These are phyloP conservation scores for Triplophysa tibetana DNA, from an alignment of 2,113 vertebrate genomes.

Conservation along the genomic window DNA sequence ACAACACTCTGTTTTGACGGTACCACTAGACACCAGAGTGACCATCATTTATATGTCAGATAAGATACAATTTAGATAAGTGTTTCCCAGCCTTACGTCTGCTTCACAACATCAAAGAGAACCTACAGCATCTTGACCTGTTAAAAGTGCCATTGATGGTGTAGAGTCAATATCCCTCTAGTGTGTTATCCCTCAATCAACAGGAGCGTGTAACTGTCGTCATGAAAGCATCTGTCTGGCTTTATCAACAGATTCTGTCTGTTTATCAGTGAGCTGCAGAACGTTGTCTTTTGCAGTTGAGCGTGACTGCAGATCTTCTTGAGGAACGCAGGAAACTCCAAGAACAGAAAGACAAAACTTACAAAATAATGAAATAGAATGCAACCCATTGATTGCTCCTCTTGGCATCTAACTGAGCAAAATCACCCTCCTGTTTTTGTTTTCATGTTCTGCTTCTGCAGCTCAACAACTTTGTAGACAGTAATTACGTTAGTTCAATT, in stretches of 20 bases:
- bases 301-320: conserved; percentile 36
- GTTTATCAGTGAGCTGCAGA: conserved; percentile 47
- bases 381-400: conserved; percentile 25
- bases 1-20: background rate
- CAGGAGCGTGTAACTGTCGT: conserved; percentile 22
- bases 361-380: background rate
- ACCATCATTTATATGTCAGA: background rate
- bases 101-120: conserved; percentile 12
- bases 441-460: conserved; percentile 38
- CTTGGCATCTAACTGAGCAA: conserved; percentile 45
- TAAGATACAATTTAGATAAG: background rate
- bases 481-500: conserved; percentile 54
- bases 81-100: conserved; percentile 3
- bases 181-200: background rate
- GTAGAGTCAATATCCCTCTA: too few relatives aligned
- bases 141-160: background rate
- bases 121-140: background rate
- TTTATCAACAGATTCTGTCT: conserved; percentile 45
- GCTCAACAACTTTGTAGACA: conserved; percentile 37
- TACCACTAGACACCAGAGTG: background rate
- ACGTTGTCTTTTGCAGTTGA: conserved; percentile 44
- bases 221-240: conserved; percentile 3
- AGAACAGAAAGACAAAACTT: conserved; percentile 8
- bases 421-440: conserved; percentile 43
- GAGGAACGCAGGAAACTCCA: conserved; percentile 30